Percentiles rank a stretch among this genome's conserved stretches.
Evolutionary conservation across 1,140 invertebrate genomes (phyloP).

Genomic region (Drosophila chauvacae): DNA sequence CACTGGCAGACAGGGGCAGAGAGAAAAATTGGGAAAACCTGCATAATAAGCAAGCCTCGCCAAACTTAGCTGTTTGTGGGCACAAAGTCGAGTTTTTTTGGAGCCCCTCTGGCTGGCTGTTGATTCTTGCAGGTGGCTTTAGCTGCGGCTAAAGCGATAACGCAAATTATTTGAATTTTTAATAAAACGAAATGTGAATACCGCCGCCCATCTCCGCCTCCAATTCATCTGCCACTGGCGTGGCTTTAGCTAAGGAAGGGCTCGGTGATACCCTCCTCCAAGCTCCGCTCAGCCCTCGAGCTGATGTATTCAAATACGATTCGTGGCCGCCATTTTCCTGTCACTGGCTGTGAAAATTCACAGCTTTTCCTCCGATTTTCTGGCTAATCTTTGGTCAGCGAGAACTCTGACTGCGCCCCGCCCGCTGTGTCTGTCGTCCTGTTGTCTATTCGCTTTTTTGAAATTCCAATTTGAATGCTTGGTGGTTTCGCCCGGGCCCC

Average conservation of each 20-base stretch:
- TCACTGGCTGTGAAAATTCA: conserved; percentile 78
- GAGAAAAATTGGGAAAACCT: conserved; percentile 43
- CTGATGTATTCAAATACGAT: conserved; percentile 75
- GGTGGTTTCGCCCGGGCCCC: conserved; percentile 47
- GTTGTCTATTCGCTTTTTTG: conserved; percentile 72
- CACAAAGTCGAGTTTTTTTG: conserved; percentile 52
- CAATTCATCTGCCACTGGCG: conserved; percentile 56
- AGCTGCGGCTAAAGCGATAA: conserved; percentile 78
- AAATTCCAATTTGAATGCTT: conserved; percentile 82
- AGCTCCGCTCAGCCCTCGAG: conserved; percentile 6
- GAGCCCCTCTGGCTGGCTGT: conserved; percentile 1
- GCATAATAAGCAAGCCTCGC: conserved; percentile 73
- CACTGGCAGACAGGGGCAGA: conserved; percentile 28
- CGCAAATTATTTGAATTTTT: conserved; percentile 81
- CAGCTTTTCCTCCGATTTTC: conserved; percentile 60
- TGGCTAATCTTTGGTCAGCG: conserved; percentile 79
- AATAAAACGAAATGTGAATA: conserved; percentile 81
- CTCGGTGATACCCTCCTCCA: conserved; percentile 17
- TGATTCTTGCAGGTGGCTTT: conserved; percentile 67
- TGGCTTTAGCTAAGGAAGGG: conserved; percentile 14
- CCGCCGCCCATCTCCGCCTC: conserved; percentile 43
- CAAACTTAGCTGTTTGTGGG: conserved; percentile 52
- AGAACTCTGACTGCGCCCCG: conserved; percentile 26
- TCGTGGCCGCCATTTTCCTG: conserved; percentile 76
- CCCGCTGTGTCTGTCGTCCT: conserved; percentile 36